A percentile compares a stretch with the other conserved stretches of the same genome.
Conservation (phyloP, 2,797 vertebrate species). For the Calcarius lapponicus region DNA sequence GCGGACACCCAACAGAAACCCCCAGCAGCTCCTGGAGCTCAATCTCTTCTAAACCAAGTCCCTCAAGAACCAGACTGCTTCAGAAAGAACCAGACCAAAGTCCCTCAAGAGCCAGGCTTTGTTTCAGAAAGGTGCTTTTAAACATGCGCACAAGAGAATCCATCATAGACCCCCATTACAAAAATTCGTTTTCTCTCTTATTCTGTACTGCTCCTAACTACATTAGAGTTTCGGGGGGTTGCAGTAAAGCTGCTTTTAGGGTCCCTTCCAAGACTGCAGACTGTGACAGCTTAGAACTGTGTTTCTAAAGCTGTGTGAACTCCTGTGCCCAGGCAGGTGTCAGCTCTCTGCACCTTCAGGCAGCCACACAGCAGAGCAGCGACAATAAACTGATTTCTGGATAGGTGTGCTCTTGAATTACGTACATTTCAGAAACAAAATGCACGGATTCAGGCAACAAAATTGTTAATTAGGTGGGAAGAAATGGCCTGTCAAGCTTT, state of each 20-base stretch:
- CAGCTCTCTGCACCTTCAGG: neutral
- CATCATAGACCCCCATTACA: rapidly evolving
- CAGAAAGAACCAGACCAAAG: neutral
- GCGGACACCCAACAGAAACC: neutral
- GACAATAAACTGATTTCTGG: neutral
- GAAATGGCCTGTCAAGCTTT: neutral
- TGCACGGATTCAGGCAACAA: neutral
- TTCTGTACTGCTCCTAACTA: neutral
- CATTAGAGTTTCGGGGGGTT: neutral
- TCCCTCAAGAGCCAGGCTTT: neutral
- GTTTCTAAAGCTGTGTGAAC: neutral
- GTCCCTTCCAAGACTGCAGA: neutral
- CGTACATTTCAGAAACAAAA: neutral
- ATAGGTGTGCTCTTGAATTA: neutral
- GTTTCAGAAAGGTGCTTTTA: neutral
- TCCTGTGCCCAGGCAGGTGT: neutral
- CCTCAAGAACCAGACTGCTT: neutral
- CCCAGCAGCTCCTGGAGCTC: neutral
- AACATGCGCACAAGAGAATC: neutral
- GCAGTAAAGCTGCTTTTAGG: neutral
- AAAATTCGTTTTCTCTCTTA: neutral
- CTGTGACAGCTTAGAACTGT: neutral
- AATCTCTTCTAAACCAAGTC: rapidly evolving
- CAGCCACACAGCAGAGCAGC: neutral
- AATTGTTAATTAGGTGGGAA: neutral